Evolutionary conservation across 2,888 invertebrate species (phyloP), one percentile per base, ranked within the genome.

Genomic region (Galerucella pusilla): DNA sequence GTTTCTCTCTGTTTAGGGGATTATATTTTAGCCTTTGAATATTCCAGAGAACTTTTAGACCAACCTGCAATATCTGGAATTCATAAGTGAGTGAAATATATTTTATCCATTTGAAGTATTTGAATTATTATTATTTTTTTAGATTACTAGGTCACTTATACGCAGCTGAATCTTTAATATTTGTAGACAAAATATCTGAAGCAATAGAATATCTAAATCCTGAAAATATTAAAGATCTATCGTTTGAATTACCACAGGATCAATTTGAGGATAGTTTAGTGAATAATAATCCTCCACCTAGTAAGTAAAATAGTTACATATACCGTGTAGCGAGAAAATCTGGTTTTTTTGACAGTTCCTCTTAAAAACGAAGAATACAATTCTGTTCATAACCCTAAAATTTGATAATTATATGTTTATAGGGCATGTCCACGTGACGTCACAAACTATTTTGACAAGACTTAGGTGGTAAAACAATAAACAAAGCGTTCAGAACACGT

Each of bases 101-200:
- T 63, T 63, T 63, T 35, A 28, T n/a, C 3, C 12, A 42, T 42
- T 54, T 59, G 7, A 16, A 46, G 46, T n/a, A 9, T 63, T 35
- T 63, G 42, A 16, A 46, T 42, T 42, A 9, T 42, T 6, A 42
- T 7, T 42, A 42, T 20, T 75, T 80, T 84, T 82, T 25, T 79
- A 94, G 94, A 86, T 91, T 96, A 81, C 89, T 97, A 83, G 97
- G 93, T 0, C 95, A 96, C 86, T 91, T 97, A 82, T 98, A 98
- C 87, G 94, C 95, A 68, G 96, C 96, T 0, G 97, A 98, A 88
- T 94, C 96, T 42, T 89, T 96, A 12, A 93, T 97, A 70, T 91
- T 94, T 82, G 88, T 96, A 85, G 95, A 97, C 85, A 92, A 93
- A 87, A 92, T 96, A 79, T 89, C 92, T 0, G 96, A 97, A 86